A percentile compares a stretch with the other conserved stretches of the same genome.
These are phyloP conservation scores for Ariolimax columbianus DNA, from an alignment of 2,888 invertebrate genomes.

Conservation along the genomic window DNA sequence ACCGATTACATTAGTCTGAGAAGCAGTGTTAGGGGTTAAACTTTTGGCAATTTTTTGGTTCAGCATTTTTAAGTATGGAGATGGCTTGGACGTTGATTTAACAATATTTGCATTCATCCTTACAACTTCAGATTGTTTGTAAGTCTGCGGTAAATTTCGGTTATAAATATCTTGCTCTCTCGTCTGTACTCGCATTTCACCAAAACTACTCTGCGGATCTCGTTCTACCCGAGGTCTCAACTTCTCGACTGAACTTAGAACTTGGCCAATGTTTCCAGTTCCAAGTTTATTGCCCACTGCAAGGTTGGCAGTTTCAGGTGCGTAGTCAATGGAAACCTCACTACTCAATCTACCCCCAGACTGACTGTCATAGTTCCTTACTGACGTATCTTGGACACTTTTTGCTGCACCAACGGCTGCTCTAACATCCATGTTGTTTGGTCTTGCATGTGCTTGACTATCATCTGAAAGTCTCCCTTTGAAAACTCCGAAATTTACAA, in stretches of 20 bases:
- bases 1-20: neutral
- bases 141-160: neutral
- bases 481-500: neutral
- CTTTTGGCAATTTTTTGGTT: neutral
- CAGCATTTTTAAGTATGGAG: neutral
- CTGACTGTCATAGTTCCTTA: no score
- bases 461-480: neutral
- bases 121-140: neutral
- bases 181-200: no score
- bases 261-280: neutral
- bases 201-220: neutral
- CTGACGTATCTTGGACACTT: neutral
- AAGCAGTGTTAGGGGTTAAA: neutral
- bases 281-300: neutral
- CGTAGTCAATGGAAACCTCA: neutral
- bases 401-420: neutral
- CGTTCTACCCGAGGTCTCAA: neutral
- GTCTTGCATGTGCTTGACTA: neutral
- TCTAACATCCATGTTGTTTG: neutral
- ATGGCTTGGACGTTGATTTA: neutral
- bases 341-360: neutral
- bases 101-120: neutral
- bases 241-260: no score
- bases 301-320: neutral
- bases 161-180: no score